Percentiles rank a stretch among this genome's conserved stretches.
These are phyloP conservation scores for Torymus auratus DNA, from an alignment of 2,888 invertebrate genomes.

Conservation along the genomic window DNA sequence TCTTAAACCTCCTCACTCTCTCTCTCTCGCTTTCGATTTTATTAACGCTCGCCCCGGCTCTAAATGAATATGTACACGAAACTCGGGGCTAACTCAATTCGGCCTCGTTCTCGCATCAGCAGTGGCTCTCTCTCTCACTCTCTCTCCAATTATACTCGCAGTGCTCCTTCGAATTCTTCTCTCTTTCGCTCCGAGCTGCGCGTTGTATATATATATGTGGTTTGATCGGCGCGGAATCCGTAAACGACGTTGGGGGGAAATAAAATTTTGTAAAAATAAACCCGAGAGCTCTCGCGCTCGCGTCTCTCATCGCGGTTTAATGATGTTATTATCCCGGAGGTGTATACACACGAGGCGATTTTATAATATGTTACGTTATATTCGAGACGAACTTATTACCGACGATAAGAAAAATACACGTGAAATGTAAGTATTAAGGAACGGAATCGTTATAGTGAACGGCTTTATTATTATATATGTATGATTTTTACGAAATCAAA, in stretches of 20 bases:
- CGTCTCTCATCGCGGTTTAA: not conserved
- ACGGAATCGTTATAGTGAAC: too few species aligned
- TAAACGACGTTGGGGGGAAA: not conserved
- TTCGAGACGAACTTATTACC: too few species aligned
- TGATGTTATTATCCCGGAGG: not conserved
- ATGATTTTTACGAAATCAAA: too few species aligned
- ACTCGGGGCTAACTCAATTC: constrained; percentile 72
- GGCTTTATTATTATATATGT: too few species aligned
- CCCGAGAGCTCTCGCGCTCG: not conserved
- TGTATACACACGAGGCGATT: too few species aligned
- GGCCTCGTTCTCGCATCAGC: constrained; percentile 53
- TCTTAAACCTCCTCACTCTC: constrained; percentile 63
- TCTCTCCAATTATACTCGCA: constrained; percentile 22
- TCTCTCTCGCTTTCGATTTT: constrained; percentile 61
- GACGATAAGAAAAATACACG: too few species aligned
- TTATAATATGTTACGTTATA: too few species aligned
- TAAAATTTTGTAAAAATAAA: constrained; percentile 6
- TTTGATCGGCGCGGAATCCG: constrained; percentile 23
- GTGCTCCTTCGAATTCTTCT: constrained; percentile 19
- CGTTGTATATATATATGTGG: too few species aligned
- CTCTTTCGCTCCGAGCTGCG: too few species aligned
- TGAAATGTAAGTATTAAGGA: too few species aligned
- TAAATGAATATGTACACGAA: constrained; percentile 75
- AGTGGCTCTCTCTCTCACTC: too few species aligned
- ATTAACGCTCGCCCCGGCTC: constrained; percentile 65